Base-by-base conservation (phyloP, 2,888 invertebrate species). In the Brenthis hecate region DNA sequence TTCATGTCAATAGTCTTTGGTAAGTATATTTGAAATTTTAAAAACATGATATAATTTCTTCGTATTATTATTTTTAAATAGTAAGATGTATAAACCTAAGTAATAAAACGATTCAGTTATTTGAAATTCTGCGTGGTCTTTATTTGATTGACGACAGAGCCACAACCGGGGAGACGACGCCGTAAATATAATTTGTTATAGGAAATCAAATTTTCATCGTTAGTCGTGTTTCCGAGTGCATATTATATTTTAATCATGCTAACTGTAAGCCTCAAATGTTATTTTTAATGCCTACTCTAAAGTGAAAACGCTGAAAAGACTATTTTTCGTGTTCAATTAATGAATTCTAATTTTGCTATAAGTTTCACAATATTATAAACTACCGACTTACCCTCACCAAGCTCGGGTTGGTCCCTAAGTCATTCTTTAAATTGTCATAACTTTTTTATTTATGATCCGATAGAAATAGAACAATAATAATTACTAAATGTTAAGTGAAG, bases 131-230 rank as follows among this genome's bases (percentile, higher is more conserved):
- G 69, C 72, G 73, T 61, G 74, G 65, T 71, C 65, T 70, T 76
- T 73, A 79, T 78, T 77, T 71, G 73, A 78, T 79, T 76, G 73
- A 67, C 68, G 72, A 68, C 73, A 70, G 56, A 69, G 64, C 69
- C 74, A 73, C 51, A 56, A 58, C 60, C 28, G 56, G 48, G 57
- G 60, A 72, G 66, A 68, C 74, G 76, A 76, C 77, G 61, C 73
- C 56, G 77, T 70, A 73, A 82, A 80, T 80, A 75, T 70, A 77
- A 80, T 82, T 79, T 76, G 66, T 73, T 74, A 69, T 50, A 73
- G 76, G 73, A 72, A 82, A 83, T 84, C 82, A 76, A 56, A 82
- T 82, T 82, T 79, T 68, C 76, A 64, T 69, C 75, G 73, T 73
- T 66, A 70, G 70, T 67, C 73, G 68, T 57, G 56, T 62, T 65